Evolutionary conservation across 2,888 invertebrate genomes (phyloP), one percentile per base, ranked within the genome.

Genomic region (Hirtodrosophila confusa): DNA sequence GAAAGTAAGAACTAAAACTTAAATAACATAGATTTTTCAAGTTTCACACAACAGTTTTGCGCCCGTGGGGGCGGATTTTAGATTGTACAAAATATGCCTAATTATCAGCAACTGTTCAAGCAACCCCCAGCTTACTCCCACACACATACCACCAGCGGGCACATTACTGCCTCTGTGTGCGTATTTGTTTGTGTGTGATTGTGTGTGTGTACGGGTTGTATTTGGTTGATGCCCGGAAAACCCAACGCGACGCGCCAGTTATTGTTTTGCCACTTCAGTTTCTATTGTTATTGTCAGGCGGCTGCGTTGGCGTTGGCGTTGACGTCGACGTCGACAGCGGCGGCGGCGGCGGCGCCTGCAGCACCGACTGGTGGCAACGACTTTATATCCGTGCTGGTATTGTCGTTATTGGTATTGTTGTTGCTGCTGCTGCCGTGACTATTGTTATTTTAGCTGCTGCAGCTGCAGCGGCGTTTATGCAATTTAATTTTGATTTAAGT

Each of bases 251-350:
- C 84, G 86, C 86, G 80, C 69, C 80, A 82, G 80, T 82, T 82
- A 86, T 82, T 86, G 86, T 82, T 82, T 86, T 86, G 86, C 86
- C 86, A 82, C 80, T 86, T 82, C 86, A 86, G 80, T 84, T 82
- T 82, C 86, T 78, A 86, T 82, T 82, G 80, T 82, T 86, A 86
- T 82, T 82, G 86, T 80, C 78, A 77, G 75, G 51, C 67, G 63
- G 54, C 54, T 40, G 64, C 62, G 53, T 41, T 11, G 5, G 29
- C 45, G 10, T 10, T n/a, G n/a, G n/a, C n/a, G n/a, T n/a, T n/a
- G 35, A 44, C 44, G 24, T 9, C 45, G 23, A 12, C 44, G 47
- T 8, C n/a, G n/a, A n/a, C n/a, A n/a, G n/a, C 37, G 24, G 8
- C 39, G 11, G 35, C 12, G 33, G 45, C 73, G 24, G 58, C 51